Evolutionary conservation across 2,113 vertebrate genomes (phyloP), one percentile per base, ranked within the genome.

Genomic region (Thalassarche chlororhynchos): DNA sequence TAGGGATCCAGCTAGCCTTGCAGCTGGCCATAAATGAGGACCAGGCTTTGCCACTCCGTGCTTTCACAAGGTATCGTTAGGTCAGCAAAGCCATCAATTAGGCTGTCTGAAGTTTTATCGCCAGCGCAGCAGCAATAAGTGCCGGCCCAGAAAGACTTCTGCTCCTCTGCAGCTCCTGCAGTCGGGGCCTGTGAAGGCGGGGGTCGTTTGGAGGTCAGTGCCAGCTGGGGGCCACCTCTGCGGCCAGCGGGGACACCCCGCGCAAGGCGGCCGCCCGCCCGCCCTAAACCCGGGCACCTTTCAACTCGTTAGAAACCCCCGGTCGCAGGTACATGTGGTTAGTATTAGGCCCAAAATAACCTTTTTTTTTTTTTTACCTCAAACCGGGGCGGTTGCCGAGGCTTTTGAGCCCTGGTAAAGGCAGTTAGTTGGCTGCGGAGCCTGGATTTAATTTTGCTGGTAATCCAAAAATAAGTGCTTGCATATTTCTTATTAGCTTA

Each of bases 91-190:
- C 99, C 99, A 99, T 99, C 99, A 99, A 99, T 99, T 99, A 99
- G 99, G 98, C 99, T 99, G 99, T 99, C 99, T 99, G 99, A 99
- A 99, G 99, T 99, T 99, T 99, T 99, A 99, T 99, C 99, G 99
- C 99, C 99, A 97, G 98, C 98, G 97, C 98, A 99, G 99, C 98
- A 97, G 99, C 99, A 98, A 98, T 99, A 99, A 99, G 99, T 98
- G 98, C 99, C 96, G 99, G 98, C 99, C 98, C 98, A 99, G 99
- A 99, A 98, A 99, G 98, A 98, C 98, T 98, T 98, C 98, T 98
- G 98, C 97, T 98, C 98, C 97, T 98, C 97, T 97, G 98, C 98
- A 98, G 98, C 98, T 98, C 99, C 99, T 98, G 99, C 98, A 98
- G 99, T 98, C 98, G 99, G 98, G 98, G 98, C 99, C 98, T 97